Evolutionary conservation across 2,888 invertebrate genomes (phyloP), one percentile per base, ranked within the genome.

Genomic region (Trachelus iudaicus): DNA sequence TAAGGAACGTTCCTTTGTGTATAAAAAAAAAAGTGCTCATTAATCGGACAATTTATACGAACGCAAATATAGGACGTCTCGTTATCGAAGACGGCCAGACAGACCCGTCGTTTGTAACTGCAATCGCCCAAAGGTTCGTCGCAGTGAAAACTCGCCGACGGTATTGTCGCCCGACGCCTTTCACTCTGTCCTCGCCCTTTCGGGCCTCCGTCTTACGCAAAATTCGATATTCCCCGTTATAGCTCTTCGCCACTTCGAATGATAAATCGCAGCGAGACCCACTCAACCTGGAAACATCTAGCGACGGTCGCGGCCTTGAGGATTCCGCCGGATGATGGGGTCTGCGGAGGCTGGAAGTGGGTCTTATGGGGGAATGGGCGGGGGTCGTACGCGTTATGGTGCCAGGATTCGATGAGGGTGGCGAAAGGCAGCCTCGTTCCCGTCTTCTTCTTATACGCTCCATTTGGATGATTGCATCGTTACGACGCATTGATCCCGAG

Each of bases 391-490:
- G 9, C 6, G 31, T 56, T 71, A 71, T 12, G 30, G 35, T 35
- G 71, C 3, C 2, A 12, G 33, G 33, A 71, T 31, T 34, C 6
- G 71, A 34, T 31, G 31, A 34, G 71, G 71, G 31, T 33, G 71
- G 12, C 12, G 33, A 31, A 23, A 31, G 71, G 33, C 40, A 71
- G 71, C 31, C 0, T 23, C 40, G 9, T 74, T 34, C 73, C 34
- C 81, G 13, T 75, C 75, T 56, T 75, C 79, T 84, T 81, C 82
- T 82, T 84, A 82, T 80, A 77, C 77, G 79, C 79, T 85, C 86
- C 87, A 87, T 87, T 87, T 82, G 81, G 82, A 82, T 82, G 82
- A 87, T 86, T 86, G 83, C 84, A 56, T 80, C 79, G 78, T 81
- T 79, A 81, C 76, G 68, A 79, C 79, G 56, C 73, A 76, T 83